phyloP scores from a whole-genome alignment of 2,797 vertebrate species.

The Cephalopachus bancanus region DNA sequence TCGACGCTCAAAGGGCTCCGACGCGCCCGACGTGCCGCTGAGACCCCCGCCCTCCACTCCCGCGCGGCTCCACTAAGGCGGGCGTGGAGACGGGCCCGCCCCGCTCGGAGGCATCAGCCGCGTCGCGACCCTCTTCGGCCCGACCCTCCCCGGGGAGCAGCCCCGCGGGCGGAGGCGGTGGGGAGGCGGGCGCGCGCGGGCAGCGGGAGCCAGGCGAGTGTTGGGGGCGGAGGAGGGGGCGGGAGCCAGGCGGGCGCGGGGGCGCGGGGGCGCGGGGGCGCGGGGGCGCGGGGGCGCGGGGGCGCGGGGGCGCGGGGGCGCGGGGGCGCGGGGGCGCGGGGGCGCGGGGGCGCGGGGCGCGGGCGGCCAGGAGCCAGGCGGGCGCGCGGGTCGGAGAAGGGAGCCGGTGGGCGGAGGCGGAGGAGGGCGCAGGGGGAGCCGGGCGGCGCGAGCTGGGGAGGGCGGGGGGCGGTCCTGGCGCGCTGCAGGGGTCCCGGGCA shows the following conservation, averaged over 20 bases:
- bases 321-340: not conserved
- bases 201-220: no score
- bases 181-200: not conserved
- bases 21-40: constrained; percentile 22
- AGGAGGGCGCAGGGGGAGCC: not conserved
- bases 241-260: no score
- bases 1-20: no score
- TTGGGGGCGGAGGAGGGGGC: no score
- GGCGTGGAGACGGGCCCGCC: constrained; percentile 77
- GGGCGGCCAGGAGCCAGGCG: no score
- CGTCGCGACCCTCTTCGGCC: not conserved
- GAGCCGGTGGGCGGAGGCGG: not conserved
- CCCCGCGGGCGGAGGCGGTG: not conserved
- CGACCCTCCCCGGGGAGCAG: not conserved
- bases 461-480: no score
- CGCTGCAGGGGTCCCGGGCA: no score
- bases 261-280: not conserved
- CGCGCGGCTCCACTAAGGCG: not conserved
- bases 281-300: not conserved
- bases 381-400: no score
- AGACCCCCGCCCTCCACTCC: constrained; percentile 59
- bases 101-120: constrained; percentile 85
- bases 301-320: not conserved
- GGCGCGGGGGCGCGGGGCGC: not conserved
- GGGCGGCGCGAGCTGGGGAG: not conserved